Evolutionary conservation across 2,797 vertebrate species (phyloP), one percentile per base, ranked within the genome.

Genomic region (Thalassophryne amazonica): DNA sequence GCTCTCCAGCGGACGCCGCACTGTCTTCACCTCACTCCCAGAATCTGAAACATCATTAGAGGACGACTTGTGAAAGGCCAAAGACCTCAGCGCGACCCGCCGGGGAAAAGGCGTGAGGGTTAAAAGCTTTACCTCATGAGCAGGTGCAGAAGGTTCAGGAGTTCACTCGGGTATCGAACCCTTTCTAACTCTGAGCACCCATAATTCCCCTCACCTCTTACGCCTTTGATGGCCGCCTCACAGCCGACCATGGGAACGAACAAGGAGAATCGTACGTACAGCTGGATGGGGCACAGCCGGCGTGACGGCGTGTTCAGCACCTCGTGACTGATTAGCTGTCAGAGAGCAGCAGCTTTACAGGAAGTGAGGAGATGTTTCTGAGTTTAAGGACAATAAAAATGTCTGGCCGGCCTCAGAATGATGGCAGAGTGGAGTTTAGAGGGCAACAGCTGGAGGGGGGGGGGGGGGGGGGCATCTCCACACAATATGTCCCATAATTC

Each of bases 21-120:
- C 78, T 78, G 62, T 67, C 41, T 36, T 79, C 79, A 73, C 81
- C 80, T 80, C 41, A 64, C 60, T 38, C 52, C 29, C 27, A 53
- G 50, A 66, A 75, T 79, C 57, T 72, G 35, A 83, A 78, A 75
- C 80, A 87, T 90, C 84, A 85, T 90, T 90, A 90, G 80, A 57
- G 28, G 61, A 53, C 17, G 24, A 80, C 32, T 83, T 63, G 89
- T 86, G 86, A 90, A 88, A 80, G 77, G 79, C 76, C 38, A 43
- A 36, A 57, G 75, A 88, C 83, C 86, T 51, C 18, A 29, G 42
- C 21, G 60, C 84, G 82, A 89, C 86, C 86, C 41, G 31, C 22
- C 32, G 2, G 47, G 77, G 82, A 79, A n/a, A 74, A 42, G 78
- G 70, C 69, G 69, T 55, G 79, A 80, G 70, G 69, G 58, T 77